Evolutionary conservation across 2,888 invertebrate species (phyloP).

Genomic region (Amaurobius ferox): DNA sequence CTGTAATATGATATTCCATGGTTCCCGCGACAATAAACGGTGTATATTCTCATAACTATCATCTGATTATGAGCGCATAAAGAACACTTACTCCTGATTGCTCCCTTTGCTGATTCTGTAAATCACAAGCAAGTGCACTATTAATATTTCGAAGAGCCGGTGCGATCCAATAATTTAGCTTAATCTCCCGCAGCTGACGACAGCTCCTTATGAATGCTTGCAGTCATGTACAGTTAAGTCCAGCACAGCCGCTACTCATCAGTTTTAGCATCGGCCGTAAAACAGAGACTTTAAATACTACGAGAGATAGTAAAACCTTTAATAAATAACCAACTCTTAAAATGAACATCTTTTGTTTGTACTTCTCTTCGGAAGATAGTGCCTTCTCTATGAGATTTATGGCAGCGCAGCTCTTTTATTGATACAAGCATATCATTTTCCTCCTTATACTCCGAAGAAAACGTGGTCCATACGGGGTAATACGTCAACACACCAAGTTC

Average conservation of each 20-base stretch:
- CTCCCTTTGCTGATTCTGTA: background rate
- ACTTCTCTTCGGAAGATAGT: background rate
- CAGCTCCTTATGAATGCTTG: background rate
- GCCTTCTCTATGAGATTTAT: slow-evolving; percentile 1
- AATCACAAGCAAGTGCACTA: slow-evolving; percentile 8
- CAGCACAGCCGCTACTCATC: background rate
- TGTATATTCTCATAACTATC: background rate
- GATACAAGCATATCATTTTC: background rate
- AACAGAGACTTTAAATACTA: background rate
- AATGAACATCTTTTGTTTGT: slow-evolving; percentile 16
- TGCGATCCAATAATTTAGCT: background rate
- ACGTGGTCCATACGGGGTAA: background rate
- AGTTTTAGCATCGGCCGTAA: background rate
- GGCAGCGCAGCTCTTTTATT: background rate
- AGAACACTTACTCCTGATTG: background rate
- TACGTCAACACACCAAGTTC: background rate
- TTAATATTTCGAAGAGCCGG: background rate
- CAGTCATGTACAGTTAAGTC: background rate
- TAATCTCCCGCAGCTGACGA: slow-evolving; percentile 2
- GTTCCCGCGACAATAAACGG: no score
- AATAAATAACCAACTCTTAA: slow-evolving; percentile 13
- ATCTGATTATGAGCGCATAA: background rate
- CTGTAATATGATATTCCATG: no score
- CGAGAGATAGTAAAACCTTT: background rate
- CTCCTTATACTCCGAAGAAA: background rate